These are phyloP conservation scores for Neolamprologus longior DNA, from an alignment of 2,113 vertebrate species.

Conservation along the genomic window DNA sequence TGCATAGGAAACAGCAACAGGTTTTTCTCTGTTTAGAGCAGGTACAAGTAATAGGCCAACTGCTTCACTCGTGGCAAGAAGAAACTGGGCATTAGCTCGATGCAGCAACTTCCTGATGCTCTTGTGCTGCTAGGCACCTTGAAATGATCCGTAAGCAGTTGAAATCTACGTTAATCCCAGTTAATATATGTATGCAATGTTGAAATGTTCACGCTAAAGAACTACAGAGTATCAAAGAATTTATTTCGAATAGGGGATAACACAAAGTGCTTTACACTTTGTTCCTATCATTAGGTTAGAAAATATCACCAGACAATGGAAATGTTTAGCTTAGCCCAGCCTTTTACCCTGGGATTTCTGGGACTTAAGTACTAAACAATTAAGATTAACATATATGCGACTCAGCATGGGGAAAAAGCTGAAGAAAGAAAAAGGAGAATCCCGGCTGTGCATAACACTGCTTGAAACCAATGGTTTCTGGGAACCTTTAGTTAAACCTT, in stretches of 20 bases:
- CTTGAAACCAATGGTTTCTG: background rate
- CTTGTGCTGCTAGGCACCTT: background rate
- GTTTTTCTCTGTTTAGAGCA: background rate
- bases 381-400: background rate
- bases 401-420: background rate
- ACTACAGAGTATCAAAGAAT: background rate
- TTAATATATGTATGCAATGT: background rate
- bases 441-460: background rate
- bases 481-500: background rate
- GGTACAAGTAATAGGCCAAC: background rate
- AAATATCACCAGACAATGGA: background rate
- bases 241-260: background rate
- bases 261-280: background rate
- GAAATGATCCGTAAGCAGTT: background rate
- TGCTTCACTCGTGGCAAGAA: background rate
- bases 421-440: background rate
- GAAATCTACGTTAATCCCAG: background rate
- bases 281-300: background rate
- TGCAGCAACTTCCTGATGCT: background rate
- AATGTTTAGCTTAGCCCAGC: background rate
- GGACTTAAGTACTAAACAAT: background rate
- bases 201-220: background rate
- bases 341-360: background rate
- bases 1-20: background rate
- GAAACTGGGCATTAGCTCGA: background rate